phyloP scores from a whole-genome alignment of 2,113 vertebrate species.

The Pterocles orientalis region DNA sequence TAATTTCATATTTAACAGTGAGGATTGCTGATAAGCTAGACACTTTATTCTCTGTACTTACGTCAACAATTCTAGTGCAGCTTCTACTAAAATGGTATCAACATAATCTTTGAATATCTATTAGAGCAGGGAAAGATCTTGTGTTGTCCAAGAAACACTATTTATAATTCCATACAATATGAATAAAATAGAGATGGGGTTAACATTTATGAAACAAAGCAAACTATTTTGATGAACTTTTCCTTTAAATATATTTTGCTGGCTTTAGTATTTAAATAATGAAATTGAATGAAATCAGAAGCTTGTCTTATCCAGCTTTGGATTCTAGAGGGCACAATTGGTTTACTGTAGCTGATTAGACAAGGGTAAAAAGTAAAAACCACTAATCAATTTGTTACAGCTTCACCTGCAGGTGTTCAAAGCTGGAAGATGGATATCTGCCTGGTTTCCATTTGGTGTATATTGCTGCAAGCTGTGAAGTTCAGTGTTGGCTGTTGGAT shows the following conservation, averaged over 20 bases:
- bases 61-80: neutral
- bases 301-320: neutral
- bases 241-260: neutral
- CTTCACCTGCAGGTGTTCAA: constrained; percentile 26
- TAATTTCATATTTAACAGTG: constrained; percentile 21
- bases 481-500: neutral
- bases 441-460: neutral
- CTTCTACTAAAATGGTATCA: neutral
- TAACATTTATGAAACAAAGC: neutral
- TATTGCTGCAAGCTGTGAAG: neutral
- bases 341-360: constrained; percentile 20
- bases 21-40: neutral
- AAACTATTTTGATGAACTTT: neutral
- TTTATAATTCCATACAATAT: neutral
- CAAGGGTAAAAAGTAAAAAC: neutral
- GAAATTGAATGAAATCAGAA: neutral
- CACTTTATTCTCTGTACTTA: neutral
- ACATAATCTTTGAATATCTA: neutral
- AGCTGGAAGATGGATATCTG: neutral
- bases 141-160: neutral
- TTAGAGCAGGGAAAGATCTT: neutral
- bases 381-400: neutral
- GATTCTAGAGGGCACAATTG: constrained; percentile 49
- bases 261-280: neutral
- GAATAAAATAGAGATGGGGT: neutral